Evolutionary conservation across 2,113 vertebrate genomes (phyloP), one percentile per base, ranked within the genome.

Genomic region (Ictalurus furcatus): DNA sequence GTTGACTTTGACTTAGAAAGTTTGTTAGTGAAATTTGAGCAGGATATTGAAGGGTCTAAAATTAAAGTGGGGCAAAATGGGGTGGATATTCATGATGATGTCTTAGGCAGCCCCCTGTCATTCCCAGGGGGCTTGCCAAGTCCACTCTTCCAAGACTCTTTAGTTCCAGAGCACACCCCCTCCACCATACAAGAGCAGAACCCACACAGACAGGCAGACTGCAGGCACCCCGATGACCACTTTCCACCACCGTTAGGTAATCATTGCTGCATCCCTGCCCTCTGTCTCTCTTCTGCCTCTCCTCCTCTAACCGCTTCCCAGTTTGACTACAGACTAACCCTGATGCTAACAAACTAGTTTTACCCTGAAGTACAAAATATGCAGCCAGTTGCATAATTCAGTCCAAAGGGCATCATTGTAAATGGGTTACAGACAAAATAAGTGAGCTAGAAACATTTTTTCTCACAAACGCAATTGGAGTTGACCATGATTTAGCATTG

Each of bases 191-290:
- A 94, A 92, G 94, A 93, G 92, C 94, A 93, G 93, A 93, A 91
- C 92, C 96, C 92, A 93, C 94, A 94, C 95, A 96, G 90, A 89
- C 96, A 95, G 94, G 93, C 95, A 93, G 93, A 95, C 94, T 94
- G 94, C 96, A 92, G 92, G 94, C 93, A 94, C 94, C 94, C 93
- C 87, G 95, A 95, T 88, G 95, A 95, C 95, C 94, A 94, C 94
- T 95, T 93, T 93, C 94, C 92, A 93, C 94, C 92, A 76, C 92
- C 94, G 95, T 96, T 96, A 96, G 96, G 96, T 96, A 96, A 96
- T 96, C 94, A 94, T 94, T 93, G 95, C 95, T 95, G 95, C 95
- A 96, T 95, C 95, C 94, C 93, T 92, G 93, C 94, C 92, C 94
- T 90, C 88, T 94, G 93, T 94, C 91, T 94, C 89, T 95, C 91